Evolutionary conservation across 2,113 vertebrate species (phyloP).

Genomic region (Capreolus pygargus): DNA sequence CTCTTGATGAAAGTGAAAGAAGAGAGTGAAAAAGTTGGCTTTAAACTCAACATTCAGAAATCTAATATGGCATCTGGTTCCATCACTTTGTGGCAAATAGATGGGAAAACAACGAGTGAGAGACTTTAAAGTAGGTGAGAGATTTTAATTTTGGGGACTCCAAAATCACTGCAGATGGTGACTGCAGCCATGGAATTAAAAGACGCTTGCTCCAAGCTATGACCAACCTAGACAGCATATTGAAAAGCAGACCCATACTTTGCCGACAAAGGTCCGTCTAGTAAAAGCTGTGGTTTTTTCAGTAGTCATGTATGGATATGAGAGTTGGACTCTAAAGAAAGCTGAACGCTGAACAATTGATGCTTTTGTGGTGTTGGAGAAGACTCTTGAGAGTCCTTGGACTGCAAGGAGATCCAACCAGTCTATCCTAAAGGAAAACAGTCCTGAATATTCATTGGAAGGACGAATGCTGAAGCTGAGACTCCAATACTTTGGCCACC

Average conservation of each 20-base stretch:
- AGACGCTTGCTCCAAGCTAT: background rate
- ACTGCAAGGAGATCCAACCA: background rate
- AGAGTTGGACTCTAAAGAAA: background rate
- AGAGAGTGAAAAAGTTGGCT: background rate
- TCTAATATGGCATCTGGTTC: background rate
- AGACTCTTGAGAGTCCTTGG: background rate
- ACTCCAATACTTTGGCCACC: background rate
- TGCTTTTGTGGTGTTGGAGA: background rate
- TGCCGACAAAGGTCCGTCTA: accelerated
- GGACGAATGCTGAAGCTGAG: background rate
- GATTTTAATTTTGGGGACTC: background rate
- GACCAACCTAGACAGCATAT: background rate
- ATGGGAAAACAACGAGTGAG: background rate
- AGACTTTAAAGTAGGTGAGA: background rate
- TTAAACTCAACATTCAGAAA: background rate
- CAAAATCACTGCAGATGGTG: background rate
- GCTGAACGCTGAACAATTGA: background rate
- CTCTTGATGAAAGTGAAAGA: background rate
- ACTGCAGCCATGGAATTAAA: background rate
- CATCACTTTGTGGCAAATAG: background rate
- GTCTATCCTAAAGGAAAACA: background rate
- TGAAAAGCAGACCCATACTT: background rate
- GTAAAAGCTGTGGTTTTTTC: background rate
- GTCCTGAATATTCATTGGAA: background rate
- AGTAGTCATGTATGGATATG: background rate